Evolutionary conservation across 2,113 vertebrate species (phyloP).

Genomic region (Aldabrachelys gigantea): DNA sequence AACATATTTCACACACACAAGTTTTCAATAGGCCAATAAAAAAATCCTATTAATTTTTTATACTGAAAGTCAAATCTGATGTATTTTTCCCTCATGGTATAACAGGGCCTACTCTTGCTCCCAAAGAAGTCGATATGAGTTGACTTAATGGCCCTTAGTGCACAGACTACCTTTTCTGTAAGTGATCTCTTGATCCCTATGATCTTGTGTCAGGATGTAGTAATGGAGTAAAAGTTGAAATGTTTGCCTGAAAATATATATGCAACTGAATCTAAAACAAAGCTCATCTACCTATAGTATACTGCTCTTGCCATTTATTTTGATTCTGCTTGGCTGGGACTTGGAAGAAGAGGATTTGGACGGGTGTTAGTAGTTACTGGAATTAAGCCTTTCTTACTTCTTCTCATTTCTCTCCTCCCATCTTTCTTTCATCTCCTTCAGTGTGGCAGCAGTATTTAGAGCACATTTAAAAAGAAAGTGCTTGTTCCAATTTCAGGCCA

Average conservation of each 20-base stretch:
- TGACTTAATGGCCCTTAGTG: not conserved
- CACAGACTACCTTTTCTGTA: not conserved
- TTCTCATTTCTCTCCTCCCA: not conserved
- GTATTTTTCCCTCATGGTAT: slow-evolving; percentile 1
- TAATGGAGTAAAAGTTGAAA: not conserved
- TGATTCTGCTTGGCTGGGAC: not conserved
- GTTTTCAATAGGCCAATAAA: slow-evolving; percentile 18
- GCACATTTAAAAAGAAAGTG: not conserved
- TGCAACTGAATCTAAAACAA: not conserved
- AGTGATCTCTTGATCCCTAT: not conserved
- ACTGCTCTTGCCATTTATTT: not conserved
- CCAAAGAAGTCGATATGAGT: not conserved
- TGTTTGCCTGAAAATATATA: not conserved
- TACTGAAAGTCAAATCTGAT: not conserved
- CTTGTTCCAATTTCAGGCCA: not conserved
- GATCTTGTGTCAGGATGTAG: not conserved
- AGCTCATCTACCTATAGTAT: not conserved
- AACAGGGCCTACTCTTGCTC: not conserved
- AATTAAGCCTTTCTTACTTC: not conserved
- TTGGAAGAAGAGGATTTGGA: not conserved
- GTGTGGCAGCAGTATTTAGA: not conserved
- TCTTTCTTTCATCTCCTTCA: not conserved
- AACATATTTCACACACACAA: slow-evolving; percentile 2
- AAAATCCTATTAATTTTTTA: slow-evolving; percentile 10
- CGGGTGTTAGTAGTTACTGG: not conserved